Evolutionary conservation across 2,797 vertebrate species (phyloP).

Genomic region (Rhynchonycteris naso): DNA sequence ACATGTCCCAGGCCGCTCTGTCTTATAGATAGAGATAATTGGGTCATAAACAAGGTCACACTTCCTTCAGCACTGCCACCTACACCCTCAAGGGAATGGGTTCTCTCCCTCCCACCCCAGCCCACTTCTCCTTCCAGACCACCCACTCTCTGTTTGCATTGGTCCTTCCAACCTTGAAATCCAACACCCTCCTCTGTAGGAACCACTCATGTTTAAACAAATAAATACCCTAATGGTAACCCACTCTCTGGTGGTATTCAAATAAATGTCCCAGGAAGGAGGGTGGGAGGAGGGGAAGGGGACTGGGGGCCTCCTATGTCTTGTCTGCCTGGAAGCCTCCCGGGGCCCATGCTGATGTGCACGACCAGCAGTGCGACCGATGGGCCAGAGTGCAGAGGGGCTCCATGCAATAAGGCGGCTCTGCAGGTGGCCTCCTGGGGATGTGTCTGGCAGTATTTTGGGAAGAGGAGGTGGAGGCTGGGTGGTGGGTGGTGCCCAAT

Average conservation of each 20-base stretch:
- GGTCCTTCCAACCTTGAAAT: conserved; percentile 68
- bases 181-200: conserved; percentile 38
- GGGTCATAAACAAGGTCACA: not conserved
- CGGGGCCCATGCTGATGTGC: not conserved
- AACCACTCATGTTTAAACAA: conserved; percentile 78
- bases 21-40: not conserved
- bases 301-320: not conserved
- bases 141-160: conserved; percentile 75
- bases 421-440: not conserved
- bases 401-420: not conserved
- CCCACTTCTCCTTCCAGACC: conserved; percentile 56
- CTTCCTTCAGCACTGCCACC: not conserved
- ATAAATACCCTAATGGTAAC: conserved; percentile 66
- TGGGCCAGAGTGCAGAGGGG: not conserved
- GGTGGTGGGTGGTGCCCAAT: not conserved
- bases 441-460: not conserved
- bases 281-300: not conserved
- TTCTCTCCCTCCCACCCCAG: not conserved
- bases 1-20: not conserved
- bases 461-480: not conserved
- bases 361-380: not conserved
- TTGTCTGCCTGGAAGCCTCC: not conserved
- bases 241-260: conserved; percentile 54
- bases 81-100: not conserved
- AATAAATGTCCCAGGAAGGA: conserved; percentile 70